Evolutionary conservation across 2,797 vertebrate genomes (phyloP).

Genomic region (Myiotriccus ornatus): DNA sequence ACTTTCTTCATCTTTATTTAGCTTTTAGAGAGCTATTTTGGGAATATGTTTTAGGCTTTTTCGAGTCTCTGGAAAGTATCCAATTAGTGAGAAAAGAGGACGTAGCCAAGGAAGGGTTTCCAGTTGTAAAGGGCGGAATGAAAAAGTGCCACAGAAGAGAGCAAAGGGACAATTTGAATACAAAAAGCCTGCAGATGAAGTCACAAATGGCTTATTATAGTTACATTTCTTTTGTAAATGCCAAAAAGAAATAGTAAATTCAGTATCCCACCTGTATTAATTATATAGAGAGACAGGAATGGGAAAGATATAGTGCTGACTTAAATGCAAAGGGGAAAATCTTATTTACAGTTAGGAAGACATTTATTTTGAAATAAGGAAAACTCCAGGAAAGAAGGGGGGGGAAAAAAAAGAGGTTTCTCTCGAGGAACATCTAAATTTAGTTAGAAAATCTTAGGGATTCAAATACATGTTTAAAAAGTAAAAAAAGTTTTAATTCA

Average conservation of each 20-base stretch:
- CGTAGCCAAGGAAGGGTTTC: neutral
- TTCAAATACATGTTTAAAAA: neutral
- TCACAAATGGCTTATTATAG: conserved; percentile 10
- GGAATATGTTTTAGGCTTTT: conserved; percentile 3
- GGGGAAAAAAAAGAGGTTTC: neutral
- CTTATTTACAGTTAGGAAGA: neutral
- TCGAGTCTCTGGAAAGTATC: neutral
- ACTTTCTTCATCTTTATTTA: conserved; percentile 37
- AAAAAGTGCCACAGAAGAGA: neutral
- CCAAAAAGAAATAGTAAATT: neutral
- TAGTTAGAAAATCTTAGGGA: neutral
- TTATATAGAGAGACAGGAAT: neutral
- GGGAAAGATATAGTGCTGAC: neutral
- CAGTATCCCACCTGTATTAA: neutral
- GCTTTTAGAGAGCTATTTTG: conserved; percentile 23
- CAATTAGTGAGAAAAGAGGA: conserved; percentile 25
- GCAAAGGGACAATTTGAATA: neutral
- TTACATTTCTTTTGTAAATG: conserved; percentile 15
- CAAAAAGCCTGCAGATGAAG: neutral
- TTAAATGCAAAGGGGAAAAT: neutral
- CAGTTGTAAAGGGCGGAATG: neutral
- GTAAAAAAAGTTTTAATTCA: neutral
- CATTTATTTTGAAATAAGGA: neutral
- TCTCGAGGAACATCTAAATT: neutral
- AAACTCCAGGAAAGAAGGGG: neutral